Conservation (phyloP, 2,888 invertebrate genomes). For the Axea sp. region DNA sequence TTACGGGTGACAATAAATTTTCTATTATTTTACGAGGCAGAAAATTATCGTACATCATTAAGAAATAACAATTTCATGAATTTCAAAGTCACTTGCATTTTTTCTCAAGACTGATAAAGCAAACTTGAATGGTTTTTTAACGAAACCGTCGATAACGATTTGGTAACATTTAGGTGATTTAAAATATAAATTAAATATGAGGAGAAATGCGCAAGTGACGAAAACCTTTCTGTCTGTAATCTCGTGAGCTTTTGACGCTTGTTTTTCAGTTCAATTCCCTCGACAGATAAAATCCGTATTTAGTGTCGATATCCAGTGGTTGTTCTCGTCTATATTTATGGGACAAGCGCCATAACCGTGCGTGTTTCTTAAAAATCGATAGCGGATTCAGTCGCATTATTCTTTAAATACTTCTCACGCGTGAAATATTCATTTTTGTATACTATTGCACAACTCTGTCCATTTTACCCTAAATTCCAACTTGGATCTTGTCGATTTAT, state of each 20-base stretch:
- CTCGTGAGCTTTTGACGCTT: constrained; percentile 75
- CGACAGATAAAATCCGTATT: constrained; percentile 75
- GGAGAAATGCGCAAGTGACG: constrained; percentile 33
- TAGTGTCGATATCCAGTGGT: constrained; percentile 71
- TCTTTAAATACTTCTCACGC: constrained; percentile 31
- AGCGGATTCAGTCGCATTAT: constrained; percentile 65
- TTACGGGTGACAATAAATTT: too few species aligned
- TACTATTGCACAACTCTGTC: too few species aligned
- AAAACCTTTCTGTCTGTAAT: constrained; percentile 71
- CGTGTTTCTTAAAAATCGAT: constrained; percentile 72
- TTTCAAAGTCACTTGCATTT: too few species aligned
- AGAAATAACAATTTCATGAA: too few species aligned
- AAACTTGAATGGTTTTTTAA: background rate
- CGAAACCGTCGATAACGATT: constrained; percentile 8
- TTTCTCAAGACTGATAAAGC: too few species aligned
- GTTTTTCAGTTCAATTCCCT: constrained; percentile 76
- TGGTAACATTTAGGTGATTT: constrained; percentile 17
- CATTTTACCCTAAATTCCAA: too few species aligned
- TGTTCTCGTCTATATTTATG: constrained; percentile 70
- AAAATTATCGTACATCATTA: too few species aligned
- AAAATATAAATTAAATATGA: constrained; percentile 40
- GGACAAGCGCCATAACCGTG: constrained; percentile 63
- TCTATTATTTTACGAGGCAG: too few species aligned
- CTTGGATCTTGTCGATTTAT: too few species aligned
- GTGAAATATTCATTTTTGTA: constrained; percentile 27